Evolutionary conservation across 2,113 vertebrate genomes (phyloP), one percentile per base, ranked within the genome.

Genomic region (Turnix velox): DNA sequence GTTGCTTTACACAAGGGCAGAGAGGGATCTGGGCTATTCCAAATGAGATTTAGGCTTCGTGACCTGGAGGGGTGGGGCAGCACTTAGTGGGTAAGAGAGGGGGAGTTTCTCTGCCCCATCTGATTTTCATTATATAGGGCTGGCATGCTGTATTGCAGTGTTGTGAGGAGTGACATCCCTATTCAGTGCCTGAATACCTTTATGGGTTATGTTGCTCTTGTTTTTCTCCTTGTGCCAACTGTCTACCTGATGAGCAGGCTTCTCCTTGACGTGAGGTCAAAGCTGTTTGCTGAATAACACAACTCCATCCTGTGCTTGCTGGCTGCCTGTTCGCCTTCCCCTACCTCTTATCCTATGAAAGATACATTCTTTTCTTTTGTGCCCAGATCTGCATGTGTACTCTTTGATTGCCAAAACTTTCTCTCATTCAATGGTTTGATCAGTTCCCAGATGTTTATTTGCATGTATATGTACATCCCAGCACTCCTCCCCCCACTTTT

Each of bases 381-480:
- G 63, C 71, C 78, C 74, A 92, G 62, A 69, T 80, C 45, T 80
- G 61, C 43, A 61, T 54, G 62, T 12, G 8, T 80, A 51, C 66
- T 89, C 78, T 82, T 62, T 85, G 87, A 73, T 84, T 92, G 74
- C 71, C 81, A 69, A 93, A 89, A 82, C 92, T 76, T 83, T 61
- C 78, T 78, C 33, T 35, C 63, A 74, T 89, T 94, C 62, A 88
- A 51, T 67, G 74, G 62, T 82, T 87, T 63, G 10, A 89, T 91
- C 81, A 28, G 69, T 84, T 73, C 84, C 91, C 95, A 96, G 92
- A 91, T 96, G 89, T 96, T 91, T 96, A 95, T 95, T 95, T 96
- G 92, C 92, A 96, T 93, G 49, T 59, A 85, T 55, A 58, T 83
- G 54, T 76, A 73, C 66, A 73, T 55, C 62, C 66, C 66, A 58